Evolutionary conservation across 1,140 invertebrate species (phyloP).

Genomic region (Platorchestia sp.): DNA sequence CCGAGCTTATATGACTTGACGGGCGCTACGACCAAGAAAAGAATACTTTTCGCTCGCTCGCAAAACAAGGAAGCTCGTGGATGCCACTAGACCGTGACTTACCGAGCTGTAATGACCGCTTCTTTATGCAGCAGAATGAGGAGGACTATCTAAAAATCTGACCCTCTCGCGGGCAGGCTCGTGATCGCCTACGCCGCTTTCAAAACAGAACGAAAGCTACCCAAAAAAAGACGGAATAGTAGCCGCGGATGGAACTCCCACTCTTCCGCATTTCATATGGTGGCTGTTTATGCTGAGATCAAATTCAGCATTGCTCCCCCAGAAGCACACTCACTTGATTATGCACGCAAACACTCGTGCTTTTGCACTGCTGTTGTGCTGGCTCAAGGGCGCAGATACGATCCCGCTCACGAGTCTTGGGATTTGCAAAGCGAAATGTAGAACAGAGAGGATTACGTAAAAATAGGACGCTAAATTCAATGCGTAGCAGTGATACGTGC

Average conservation of each 20-base stretch:
- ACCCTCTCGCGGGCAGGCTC: not conserved
- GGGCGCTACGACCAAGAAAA: not conserved
- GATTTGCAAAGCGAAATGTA: conserved; percentile 16
- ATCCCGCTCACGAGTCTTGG: not conserved
- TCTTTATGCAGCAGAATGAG: conserved; percentile 16
- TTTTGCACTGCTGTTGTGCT: not conserved
- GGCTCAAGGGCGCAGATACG: not conserved
- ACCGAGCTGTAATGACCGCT: conserved; percentile 6
- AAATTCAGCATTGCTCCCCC: conserved; percentile 33
- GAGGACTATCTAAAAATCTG: conserved; percentile 6
- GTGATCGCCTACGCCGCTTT: not conserved
- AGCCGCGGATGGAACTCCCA: not conserved
- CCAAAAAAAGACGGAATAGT: not conserved
- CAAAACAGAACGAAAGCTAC: not conserved
- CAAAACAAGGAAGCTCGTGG: conserved; percentile 44
- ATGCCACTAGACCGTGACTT: conserved; percentile 31
- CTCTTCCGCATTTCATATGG: not conserved
- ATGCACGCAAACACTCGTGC: conserved; percentile 40
- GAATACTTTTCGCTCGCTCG: conserved; percentile 31
- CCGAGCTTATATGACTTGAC: conserved; percentile 45
- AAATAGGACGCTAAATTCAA: not conserved
- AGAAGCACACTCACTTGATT: conserved; percentile 47
- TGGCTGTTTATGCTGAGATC: conserved; percentile 25
- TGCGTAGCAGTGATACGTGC: not conserved
- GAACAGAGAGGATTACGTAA: not conserved